Percentiles rank a stretch among this genome's conserved stretches.
Evolutionary conservation across 2,113 vertebrate genomes (phyloP).

Genomic region (Propithecus coquereli): DNA sequence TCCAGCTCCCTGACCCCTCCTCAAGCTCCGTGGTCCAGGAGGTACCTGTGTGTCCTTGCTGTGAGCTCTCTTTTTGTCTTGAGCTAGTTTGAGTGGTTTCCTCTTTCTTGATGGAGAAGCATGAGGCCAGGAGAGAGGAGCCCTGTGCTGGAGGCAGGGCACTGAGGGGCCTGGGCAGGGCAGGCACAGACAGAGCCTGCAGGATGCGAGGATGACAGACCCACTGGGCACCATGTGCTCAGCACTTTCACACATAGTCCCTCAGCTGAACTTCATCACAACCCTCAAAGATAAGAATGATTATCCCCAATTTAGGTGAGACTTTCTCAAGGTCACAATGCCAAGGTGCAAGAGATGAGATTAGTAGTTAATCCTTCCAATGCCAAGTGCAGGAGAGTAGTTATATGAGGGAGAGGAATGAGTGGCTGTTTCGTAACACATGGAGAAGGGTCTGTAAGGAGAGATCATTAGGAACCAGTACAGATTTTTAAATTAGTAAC

Average conservation of each 20-base stretch:
- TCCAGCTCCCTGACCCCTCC: background rate
- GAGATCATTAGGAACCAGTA: background rate
- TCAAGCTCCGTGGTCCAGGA: background rate
- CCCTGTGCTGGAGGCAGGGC: background rate
- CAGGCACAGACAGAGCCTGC: background rate
- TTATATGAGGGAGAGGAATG: background rate
- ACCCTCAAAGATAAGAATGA: background rate
- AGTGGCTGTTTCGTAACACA: background rate
- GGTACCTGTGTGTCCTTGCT: background rate
- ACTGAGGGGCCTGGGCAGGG: no score
- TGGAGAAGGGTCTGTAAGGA: background rate
- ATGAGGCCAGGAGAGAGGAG: background rate
- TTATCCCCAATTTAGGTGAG: background rate
- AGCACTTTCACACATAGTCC: background rate
- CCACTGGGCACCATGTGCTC: fast-evolving
- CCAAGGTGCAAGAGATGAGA: background rate
- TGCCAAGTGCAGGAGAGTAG: background rate
- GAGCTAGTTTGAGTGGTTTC: background rate
- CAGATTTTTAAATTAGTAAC: background rate
- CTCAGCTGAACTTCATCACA: background rate
- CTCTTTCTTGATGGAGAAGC: background rate
- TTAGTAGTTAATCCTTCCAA: background rate
- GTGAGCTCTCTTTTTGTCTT: background rate
- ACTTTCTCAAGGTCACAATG: background rate
- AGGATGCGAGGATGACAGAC: background rate